These are phyloP conservation scores for Catamblyrhynchus diadema DNA, from an alignment of 2,797 vertebrate genomes.

Conservation along the genomic window DNA sequence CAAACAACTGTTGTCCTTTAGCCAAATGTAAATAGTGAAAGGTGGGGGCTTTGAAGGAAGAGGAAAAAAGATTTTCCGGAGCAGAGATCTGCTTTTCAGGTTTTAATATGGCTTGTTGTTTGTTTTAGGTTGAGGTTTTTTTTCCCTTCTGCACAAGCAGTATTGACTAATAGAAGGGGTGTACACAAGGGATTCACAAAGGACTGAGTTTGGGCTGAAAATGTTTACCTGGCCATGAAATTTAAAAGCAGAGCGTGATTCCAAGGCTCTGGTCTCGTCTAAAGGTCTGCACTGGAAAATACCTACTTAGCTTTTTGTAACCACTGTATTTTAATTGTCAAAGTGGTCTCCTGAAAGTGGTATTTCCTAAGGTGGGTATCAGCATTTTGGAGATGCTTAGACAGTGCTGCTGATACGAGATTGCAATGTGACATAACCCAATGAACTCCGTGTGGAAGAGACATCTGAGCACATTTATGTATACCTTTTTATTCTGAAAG, in stretches of 20 bases:
- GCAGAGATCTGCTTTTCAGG: neutral
- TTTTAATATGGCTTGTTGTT: neutral
- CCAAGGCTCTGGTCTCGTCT: neutral
- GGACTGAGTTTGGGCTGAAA: neutral
- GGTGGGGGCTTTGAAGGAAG: neutral
- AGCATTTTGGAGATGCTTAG: neutral
- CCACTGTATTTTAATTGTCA: neutral
- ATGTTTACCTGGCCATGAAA: neutral
- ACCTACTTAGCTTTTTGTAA: neutral
- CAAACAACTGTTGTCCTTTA: neutral
- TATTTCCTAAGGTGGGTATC: neutral
- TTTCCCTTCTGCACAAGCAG: neutral
- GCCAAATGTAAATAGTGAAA: neutral
- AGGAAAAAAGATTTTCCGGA: neutral
- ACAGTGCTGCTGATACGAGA: neutral
- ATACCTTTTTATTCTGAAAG: neutral
- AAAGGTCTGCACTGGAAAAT: neutral
- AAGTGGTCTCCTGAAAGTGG: neutral
- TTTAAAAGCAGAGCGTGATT: fast-evolving
- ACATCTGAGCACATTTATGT: neutral
- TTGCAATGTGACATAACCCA: neutral
- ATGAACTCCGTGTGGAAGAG: neutral
- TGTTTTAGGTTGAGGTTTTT: neutral
- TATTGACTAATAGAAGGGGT: neutral
- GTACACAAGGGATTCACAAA: neutral